Evolutionary conservation across 2,888 invertebrate species (phyloP).

Genomic region (Drosophila nr. medialis): DNA sequence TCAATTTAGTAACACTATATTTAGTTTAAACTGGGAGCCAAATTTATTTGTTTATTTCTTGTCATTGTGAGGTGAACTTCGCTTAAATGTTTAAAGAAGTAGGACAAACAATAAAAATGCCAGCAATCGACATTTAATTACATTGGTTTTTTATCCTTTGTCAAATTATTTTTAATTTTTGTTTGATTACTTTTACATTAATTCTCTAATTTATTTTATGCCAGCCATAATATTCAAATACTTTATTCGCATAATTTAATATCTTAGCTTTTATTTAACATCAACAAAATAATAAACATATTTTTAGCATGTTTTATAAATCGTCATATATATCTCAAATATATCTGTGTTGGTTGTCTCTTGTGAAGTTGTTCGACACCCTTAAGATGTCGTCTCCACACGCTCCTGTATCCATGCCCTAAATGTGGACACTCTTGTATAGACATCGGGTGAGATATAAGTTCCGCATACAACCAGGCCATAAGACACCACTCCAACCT

Average conservation of each 20-base stretch:
- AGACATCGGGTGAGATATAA: slow-evolving; percentile 82
- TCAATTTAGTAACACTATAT: too few species aligned
- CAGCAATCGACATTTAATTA: neutral
- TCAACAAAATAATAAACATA: neutral
- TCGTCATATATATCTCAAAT: neutral
- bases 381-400: neutral
- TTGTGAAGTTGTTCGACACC: neutral
- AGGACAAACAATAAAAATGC: neutral
- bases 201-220: too few species aligned
- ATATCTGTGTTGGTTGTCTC: neutral
- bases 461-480: slow-evolving; percentile 79
- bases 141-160: too few species aligned
- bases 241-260: neutral
- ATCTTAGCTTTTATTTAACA: neutral
- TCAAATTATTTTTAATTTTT: too few species aligned
- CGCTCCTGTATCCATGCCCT: slow-evolving; percentile 73
- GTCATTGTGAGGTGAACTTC: too few species aligned
- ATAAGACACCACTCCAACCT: slow-evolving; percentile 83
- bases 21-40: too few species aligned
- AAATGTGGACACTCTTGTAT: slow-evolving; percentile 82
- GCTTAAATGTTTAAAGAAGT: too few species aligned
- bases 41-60: neutral
- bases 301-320: neutral
- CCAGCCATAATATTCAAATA: neutral
- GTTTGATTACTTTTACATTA: too few species aligned